Percentiles rank a stretch among this genome's conserved stretches.
These are phyloP conservation scores for Syngnathoides biaculeatus DNA, from an alignment of 2,113 vertebrate species.

Conservation along the genomic window DNA sequence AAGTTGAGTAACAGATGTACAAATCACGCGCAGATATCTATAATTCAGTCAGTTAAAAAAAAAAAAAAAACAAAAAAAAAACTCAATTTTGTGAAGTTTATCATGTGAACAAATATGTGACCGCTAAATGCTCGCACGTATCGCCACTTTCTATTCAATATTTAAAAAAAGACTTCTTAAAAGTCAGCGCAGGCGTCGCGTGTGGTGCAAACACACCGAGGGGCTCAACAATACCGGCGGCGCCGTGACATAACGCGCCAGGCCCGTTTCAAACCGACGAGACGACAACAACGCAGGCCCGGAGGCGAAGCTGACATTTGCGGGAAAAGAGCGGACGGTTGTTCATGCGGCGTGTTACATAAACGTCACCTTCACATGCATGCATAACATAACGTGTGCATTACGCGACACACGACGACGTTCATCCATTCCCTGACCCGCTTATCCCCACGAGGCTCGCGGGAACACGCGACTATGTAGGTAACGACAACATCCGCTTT, in stretches of 20 bases:
- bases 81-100: not conserved
- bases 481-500: not conserved
- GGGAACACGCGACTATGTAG: not conserved
- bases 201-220: not conserved
- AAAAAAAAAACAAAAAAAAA: no score
- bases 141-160: not conserved
- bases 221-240: constrained; percentile 4
- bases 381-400: not conserved
- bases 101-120: not conserved
- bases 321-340: constrained; percentile 17
- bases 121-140: not conserved
- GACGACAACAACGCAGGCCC: constrained; percentile 15
- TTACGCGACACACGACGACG: not conserved
- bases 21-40: no score
- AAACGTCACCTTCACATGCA: constrained; percentile 19
- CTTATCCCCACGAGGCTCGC: no score
- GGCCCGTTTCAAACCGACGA: constrained; percentile 7
- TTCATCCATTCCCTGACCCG: no score
- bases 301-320: constrained; percentile 27
- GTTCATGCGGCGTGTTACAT: constrained; percentile 29
- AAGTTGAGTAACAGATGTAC: no score
- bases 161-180: not conserved
- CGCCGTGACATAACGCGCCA: constrained; percentile 16
- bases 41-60: no score
- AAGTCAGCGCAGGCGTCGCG: not conserved